Conservation (phyloP, 1,140 invertebrate species). For the Ostrea edulis region DNA sequence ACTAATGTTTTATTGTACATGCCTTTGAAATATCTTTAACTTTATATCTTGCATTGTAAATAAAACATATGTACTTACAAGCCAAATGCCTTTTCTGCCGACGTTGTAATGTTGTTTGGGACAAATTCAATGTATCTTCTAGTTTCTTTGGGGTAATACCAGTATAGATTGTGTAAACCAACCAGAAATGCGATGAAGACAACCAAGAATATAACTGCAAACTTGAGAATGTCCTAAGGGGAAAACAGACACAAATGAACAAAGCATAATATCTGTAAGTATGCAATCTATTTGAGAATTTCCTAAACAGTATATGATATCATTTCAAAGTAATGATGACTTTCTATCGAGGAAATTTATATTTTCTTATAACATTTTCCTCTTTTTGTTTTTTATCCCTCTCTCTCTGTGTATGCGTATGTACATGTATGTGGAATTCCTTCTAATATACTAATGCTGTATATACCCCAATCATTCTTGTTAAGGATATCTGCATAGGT, state of each 20-base stretch:
- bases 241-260: neutral
- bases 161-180: conserved; percentile 93
- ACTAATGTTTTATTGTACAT: too few species aligned
- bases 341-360: neutral
- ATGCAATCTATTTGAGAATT: neutral
- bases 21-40: too few species aligned
- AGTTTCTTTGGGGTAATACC: conserved; percentile 97
- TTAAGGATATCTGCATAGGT: conserved; percentile 76
- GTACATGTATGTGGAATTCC: too few species aligned
- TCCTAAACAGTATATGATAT: neutral
- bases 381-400: neutral
- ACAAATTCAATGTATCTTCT: conserved; percentile 80
- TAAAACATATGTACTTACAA: conserved; percentile 64
- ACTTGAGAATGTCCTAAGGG: conserved; percentile 94
- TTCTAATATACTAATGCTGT: too few species aligned
- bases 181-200: conserved; percentile 97
- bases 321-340: neutral
- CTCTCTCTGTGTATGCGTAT: too few species aligned
- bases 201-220: conserved; percentile 94
- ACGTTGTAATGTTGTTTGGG: conserved; percentile 63
- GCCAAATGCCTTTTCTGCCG: conserved; percentile 73
- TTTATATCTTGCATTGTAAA: too few species aligned
- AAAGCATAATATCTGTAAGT: neutral
- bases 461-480: conserved; percentile 74
- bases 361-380: neutral